These are phyloP conservation scores for Heliconius nattereri DNA, from an alignment of 1,140 invertebrate genomes.

Conservation along the genomic window DNA sequence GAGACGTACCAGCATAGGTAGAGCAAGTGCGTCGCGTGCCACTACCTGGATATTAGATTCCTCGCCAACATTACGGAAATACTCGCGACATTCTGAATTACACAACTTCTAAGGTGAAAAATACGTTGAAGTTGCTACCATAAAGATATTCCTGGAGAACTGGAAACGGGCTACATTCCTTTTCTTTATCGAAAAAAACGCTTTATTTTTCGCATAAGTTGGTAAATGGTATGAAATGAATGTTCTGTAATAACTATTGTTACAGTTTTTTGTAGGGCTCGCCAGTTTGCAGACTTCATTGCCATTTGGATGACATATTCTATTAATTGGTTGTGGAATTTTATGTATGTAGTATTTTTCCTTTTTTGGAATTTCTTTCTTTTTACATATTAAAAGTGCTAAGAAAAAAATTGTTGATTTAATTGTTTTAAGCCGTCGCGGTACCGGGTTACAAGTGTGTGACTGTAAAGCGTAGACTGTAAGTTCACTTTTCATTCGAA, in stretches of 20 bases:
- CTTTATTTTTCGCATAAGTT: neutral
- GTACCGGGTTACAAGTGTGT: too few relatives aligned
- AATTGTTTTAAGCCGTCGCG: too few relatives aligned
- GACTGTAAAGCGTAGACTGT: too few relatives aligned
- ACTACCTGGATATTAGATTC: conserved; percentile 36
- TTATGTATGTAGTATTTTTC: neutral
- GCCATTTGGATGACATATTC: neutral
- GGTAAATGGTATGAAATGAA: neutral
- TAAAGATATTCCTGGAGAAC: neutral
- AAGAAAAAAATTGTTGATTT: too few relatives aligned
- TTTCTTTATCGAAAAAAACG: neutral
- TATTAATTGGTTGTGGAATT: neutral
- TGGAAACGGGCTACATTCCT: neutral
- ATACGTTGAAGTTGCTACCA: conserved; percentile 19
- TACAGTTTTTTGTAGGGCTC: neutral
- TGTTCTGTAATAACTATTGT: neutral
- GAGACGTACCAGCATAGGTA: conserved; percentile 14
- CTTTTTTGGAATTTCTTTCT: too few relatives aligned
- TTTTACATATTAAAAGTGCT: too few relatives aligned
- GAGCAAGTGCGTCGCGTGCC: conserved; percentile 31
- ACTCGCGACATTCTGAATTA: conserved; percentile 25
- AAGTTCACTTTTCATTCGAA: too few relatives aligned
- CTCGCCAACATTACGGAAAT: conserved; percentile 33
- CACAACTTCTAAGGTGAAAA: conserved; percentile 31
- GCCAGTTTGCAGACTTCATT: neutral